A percentile compares a stretch with the other conserved stretches of the same genome.
These are phyloP conservation scores for Panagrolaimus sp. DNA, from an alignment of 1,140 invertebrate species.

Conservation along the genomic window DNA sequence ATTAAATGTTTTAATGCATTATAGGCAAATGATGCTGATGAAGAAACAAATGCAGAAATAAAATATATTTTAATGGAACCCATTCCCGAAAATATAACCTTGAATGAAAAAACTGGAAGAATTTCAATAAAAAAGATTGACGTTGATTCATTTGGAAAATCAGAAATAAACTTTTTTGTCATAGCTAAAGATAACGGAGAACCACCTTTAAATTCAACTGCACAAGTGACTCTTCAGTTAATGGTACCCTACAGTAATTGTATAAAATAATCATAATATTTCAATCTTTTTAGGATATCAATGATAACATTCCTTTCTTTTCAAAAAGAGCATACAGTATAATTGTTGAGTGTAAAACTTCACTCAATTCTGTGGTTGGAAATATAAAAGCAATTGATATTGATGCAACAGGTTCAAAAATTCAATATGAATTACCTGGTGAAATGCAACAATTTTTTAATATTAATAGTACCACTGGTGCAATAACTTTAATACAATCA, in stretches of 20 bases:
- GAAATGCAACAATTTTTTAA: conserved; percentile 10
- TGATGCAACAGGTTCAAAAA: background rate
- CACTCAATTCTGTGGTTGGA: background rate
- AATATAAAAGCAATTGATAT: conserved; percentile 14
- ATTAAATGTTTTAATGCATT: background rate
- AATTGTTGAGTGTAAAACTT: background rate
- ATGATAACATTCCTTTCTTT: conserved; percentile 13
- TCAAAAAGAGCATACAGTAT: conserved; percentile 10
- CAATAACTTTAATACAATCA: background rate
- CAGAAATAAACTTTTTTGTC: conserved; percentile 2
- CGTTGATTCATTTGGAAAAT: background rate
- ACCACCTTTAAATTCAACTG: background rate
- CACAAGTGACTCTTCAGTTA: background rate
- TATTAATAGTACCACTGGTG: conserved; percentile 2
- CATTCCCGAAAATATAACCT: background rate
- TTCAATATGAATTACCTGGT: conserved; percentile 8
- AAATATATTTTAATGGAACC: background rate
- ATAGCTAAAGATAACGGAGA: conserved; percentile 3
- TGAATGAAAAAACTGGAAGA: conserved; percentile 12
- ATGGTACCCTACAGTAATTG: background rate
- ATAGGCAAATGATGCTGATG: conserved; percentile 2
- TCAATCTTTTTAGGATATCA: background rate
- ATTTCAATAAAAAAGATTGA: background rate
- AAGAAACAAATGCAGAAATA: conserved; percentile 12
- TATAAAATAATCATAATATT: background rate